phyloP scores from a whole-genome alignment of 2,113 vertebrate genomes.

The Chaenocephalus aceratus region DNA sequence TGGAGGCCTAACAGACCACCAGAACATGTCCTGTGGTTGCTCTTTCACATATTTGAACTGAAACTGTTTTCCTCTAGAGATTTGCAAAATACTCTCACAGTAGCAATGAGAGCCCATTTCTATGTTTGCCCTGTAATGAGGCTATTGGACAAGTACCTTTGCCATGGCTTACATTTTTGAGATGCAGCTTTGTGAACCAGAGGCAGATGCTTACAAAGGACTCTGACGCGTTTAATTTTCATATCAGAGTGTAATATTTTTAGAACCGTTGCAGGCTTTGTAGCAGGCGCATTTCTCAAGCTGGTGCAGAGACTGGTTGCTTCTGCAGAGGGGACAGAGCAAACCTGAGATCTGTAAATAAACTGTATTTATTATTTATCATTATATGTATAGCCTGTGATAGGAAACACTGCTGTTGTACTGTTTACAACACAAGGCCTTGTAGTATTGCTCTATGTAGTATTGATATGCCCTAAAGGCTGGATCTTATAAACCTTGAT shows the following conservation, averaged over 20 bases:
- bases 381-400: not conserved
- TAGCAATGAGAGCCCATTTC: not conserved
- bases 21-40: not conserved
- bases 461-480: not conserved
- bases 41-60: constrained; percentile 9
- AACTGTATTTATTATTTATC: not conserved
- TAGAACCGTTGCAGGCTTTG: constrained; percentile 57
- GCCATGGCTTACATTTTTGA: not conserved
- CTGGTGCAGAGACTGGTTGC: constrained; percentile 25
- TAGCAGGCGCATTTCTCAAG: constrained; percentile 20
- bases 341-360: constrained; percentile 10
- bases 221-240: constrained; percentile 43
- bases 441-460: not conserved
- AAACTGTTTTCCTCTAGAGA: constrained; percentile 5
- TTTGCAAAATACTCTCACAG: constrained; percentile 13
- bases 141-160: not conserved
- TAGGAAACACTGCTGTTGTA: not conserved
- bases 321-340: constrained; percentile 8
- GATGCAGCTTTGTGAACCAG: not conserved
- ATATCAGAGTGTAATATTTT: constrained; percentile 59
- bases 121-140: constrained; percentile 10
- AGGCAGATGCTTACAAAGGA: constrained; percentile 20
- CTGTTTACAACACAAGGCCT: not conserved
- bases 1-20: not conserved
- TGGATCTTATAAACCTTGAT: not conserved